Conservation (phyloP, 2,888 invertebrate species). For the Limnephilus lunatus region DNA sequence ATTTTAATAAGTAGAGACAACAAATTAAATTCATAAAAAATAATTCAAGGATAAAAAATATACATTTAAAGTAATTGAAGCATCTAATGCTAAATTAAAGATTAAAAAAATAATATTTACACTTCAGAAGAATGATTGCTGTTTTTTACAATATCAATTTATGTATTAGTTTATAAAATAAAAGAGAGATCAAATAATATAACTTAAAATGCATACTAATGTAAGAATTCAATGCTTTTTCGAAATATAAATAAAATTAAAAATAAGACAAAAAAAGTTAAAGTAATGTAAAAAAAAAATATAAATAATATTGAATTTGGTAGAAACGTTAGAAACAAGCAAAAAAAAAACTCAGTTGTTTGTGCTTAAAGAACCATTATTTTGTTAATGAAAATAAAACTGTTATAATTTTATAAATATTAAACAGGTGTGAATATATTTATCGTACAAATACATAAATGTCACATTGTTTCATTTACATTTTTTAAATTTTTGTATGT, state of each 20-base stretch:
- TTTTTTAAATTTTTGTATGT: background rate
- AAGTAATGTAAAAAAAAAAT: background rate
- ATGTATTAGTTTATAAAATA: background rate
- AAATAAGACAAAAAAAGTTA: background rate
- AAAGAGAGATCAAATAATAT: background rate
- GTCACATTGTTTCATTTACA: background rate
- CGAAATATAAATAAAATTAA: background rate
- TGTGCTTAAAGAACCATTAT: background rate
- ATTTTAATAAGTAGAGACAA: conserved; percentile 15
- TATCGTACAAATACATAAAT: background rate
- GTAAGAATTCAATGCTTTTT: background rate
- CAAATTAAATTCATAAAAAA: background rate
- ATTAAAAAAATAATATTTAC: background rate
- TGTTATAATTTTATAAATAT: background rate
- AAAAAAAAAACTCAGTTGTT: background rate
- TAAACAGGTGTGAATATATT: background rate
- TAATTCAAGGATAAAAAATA: background rate
- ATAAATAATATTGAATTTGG: background rate
- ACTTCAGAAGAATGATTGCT: background rate
- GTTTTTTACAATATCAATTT: background rate
- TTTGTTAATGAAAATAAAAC: background rate
- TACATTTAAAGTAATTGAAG: conserved; percentile 6
- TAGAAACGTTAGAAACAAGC: background rate
- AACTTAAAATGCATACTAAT: background rate
- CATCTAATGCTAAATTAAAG: background rate